Evolutionary conservation across 2,888 invertebrate genomes (phyloP).

Genomic region (Pollenia labialis): DNA sequence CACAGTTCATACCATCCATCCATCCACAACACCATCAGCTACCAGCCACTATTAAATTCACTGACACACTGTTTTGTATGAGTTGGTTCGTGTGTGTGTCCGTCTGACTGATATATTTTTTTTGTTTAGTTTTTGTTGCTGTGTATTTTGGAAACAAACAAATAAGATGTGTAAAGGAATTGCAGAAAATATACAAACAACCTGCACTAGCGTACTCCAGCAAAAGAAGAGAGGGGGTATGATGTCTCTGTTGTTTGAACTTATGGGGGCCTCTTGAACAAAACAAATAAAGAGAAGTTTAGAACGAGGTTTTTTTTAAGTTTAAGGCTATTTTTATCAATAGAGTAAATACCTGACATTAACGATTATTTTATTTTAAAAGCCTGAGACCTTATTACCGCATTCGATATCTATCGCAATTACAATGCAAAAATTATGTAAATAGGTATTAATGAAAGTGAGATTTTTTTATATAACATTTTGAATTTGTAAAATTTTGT

Average conservation of each 20-base stretch:
- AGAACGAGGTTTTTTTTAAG: too few relatives aligned
- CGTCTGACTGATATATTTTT: constrained; percentile 72
- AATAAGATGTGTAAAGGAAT: constrained; percentile 83
- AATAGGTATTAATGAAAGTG: too few relatives aligned
- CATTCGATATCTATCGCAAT: too few relatives aligned
- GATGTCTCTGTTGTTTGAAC: background rate
- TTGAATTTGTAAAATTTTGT: too few relatives aligned
- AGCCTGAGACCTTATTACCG: too few relatives aligned
- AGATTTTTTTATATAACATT: too few relatives aligned
- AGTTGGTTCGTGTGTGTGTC: constrained; percentile 15
- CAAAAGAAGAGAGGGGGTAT: constrained; percentile 1
- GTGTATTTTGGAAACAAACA: constrained; percentile 80
- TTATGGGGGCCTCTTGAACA: background rate
- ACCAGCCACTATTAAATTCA: constrained; percentile 70
- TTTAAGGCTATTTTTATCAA: too few relatives aligned
- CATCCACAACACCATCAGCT: constrained; percentile 24
- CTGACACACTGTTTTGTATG: constrained; percentile 72
- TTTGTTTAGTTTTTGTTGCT: constrained; percentile 45
- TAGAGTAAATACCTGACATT: too few relatives aligned
- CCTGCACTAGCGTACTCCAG: constrained; percentile 80
- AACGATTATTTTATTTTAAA: too few relatives aligned
- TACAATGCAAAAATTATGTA: too few relatives aligned
- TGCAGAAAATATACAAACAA: constrained; percentile 83
- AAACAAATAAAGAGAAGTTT: too few relatives aligned
- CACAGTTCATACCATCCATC: constrained; percentile 29